phyloP scores from a whole-genome alignment of 2,888 invertebrate genomes.

The Lepidonotus clava region DNA sequence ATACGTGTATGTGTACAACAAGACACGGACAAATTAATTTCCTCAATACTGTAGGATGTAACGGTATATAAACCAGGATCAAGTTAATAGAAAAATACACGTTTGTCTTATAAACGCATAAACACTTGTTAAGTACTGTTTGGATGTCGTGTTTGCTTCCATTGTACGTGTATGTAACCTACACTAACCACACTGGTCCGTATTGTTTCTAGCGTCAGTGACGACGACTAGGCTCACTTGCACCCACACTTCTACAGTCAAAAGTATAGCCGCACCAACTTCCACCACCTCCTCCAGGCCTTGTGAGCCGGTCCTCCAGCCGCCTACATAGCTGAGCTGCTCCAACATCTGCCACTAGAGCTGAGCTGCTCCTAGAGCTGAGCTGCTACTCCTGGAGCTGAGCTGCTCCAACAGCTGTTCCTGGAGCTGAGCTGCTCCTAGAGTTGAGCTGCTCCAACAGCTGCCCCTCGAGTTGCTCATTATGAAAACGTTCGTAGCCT shows the following conservation, averaged over 20 bases:
- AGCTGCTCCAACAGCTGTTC: not conserved
- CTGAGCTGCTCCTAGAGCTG: not conserved
- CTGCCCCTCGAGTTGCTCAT: not conserved
- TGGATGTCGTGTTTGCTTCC: not conserved
- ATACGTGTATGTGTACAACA: no score
- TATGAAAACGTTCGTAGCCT: no score
- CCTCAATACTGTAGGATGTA: not conserved
- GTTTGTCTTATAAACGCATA: not conserved
- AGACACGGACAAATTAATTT: no score
- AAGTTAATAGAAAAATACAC: not conserved
- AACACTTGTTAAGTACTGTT: not conserved
- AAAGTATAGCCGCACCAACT: not conserved
- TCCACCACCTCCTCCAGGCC: not conserved
- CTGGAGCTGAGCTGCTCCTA: not conserved
- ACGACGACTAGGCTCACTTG: constrained; percentile 9
- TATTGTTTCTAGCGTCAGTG: not conserved
- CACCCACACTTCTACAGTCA: not conserved
- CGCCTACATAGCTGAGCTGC: not conserved
- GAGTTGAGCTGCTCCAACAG: not conserved
- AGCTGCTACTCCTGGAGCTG: no score
- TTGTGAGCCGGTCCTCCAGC: not conserved
- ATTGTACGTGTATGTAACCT: not conserved
- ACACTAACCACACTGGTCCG: not conserved
- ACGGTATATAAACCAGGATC: not conserved
- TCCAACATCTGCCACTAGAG: not conserved